phyloP scores from a whole-genome alignment of 2,888 invertebrate species.

The Heteromurus nitidus region DNA sequence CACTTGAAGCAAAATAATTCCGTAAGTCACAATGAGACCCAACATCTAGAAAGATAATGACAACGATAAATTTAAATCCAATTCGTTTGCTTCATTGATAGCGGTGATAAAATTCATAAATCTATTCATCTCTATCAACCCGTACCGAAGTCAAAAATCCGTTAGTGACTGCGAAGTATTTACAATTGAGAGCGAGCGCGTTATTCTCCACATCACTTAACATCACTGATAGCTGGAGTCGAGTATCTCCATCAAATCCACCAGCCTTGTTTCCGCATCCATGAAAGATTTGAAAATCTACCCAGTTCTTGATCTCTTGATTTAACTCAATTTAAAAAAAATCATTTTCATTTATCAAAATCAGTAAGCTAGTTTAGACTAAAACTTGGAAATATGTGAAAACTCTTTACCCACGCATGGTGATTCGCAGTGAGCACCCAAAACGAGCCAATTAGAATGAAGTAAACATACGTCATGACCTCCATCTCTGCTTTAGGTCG shows the following conservation, averaged over 20 bases:
- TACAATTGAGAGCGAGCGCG: neutral
- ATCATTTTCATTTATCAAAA: too few relatives aligned
- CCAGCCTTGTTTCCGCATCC: neutral
- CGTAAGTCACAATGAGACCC: conserved; percentile 12
- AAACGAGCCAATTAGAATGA: neutral
- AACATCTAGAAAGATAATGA: neutral
- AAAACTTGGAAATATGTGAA: neutral
- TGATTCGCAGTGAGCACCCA: neutral
- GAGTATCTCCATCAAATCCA: neutral
- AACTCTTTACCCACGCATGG: neutral
- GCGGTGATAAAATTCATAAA: neutral
- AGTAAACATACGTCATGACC: neutral
- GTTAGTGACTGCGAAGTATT: conserved; percentile 2
- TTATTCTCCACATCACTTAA: neutral
- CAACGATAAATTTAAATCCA: neutral
- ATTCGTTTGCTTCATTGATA: neutral
- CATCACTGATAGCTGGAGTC: neutral
- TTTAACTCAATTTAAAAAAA: neutral
- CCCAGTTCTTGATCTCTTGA: neutral
- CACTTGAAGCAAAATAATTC: conserved; percentile 8
- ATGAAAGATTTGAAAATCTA: neutral
- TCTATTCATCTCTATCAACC: neutral
- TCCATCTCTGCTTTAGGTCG: neutral
- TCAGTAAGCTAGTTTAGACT: too few relatives aligned
- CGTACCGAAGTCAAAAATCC: conserved; percentile 1